A percentile compares a stretch with the other conserved stretches of the same genome.
phyloP scores from a whole-genome alignment of 2,797 vertebrate species.

The Pangasius mekongensis region DNA sequence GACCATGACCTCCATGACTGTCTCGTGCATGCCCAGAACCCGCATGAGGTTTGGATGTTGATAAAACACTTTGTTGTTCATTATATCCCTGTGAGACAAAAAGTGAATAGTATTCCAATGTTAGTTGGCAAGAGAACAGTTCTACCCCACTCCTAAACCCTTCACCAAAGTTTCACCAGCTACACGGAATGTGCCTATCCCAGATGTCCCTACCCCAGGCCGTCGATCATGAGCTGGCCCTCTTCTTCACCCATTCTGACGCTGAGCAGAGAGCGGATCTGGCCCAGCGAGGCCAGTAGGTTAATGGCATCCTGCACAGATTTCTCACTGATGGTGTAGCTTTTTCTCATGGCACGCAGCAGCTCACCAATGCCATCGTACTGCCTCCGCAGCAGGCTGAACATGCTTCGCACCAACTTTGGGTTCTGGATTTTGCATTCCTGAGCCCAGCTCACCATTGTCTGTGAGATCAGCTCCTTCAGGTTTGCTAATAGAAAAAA shows the following conservation, averaged over 20 bases:
- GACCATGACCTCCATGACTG: conserved; percentile 99
- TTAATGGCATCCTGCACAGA: conserved; percentile 92
- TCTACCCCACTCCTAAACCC: background rate
- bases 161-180: conserved; percentile 5
- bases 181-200: background rate
- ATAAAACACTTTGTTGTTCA: conserved; percentile 99
- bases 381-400: conserved; percentile 89
- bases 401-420: conserved; percentile 92
- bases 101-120: background rate
- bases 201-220: conserved; percentile 83
- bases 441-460: conserved; percentile 95
- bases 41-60: conserved; percentile 99
- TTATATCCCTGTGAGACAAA: conserved; percentile 85
- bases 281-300: conserved; percentile 90
- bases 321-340: conserved; percentile 91
- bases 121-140: background rate
- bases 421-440: conserved; percentile 92
- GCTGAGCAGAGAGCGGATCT: conserved; percentile 93
- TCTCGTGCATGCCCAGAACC: conserved; percentile 98
- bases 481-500: conserved; percentile 80
- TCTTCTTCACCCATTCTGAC: conserved; percentile 97
- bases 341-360: conserved; percentile 89
- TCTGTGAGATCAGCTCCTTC: conserved; percentile 95
- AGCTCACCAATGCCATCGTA: conserved; percentile 96
- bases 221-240: conserved; percentile 97